These are phyloP conservation scores for Conistra vaccinii DNA, from an alignment of 2,888 invertebrate genomes.

Conservation along the genomic window DNA sequence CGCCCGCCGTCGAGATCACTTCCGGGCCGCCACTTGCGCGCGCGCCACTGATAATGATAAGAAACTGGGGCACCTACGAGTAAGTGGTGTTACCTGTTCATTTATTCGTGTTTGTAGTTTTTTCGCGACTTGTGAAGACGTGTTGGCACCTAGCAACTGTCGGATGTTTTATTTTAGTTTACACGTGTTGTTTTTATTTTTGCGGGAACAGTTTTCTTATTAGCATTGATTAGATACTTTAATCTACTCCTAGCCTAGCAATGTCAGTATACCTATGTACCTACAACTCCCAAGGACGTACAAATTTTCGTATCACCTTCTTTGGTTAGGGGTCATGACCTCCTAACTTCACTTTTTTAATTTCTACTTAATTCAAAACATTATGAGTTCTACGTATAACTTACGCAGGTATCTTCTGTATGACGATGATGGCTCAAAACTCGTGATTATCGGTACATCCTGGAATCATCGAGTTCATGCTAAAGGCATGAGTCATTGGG, in stretches of 20 bases:
- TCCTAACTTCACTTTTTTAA: background rate
- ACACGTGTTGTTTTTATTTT: conserved; percentile 13
- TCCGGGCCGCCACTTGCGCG: conserved; percentile 75
- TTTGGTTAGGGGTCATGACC: conserved; percentile 12
- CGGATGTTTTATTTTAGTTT: conserved; percentile 24
- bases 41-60: conserved; percentile 76
- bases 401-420: conserved; percentile 32
- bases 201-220: background rate
- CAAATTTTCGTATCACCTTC: conserved; percentile 1
- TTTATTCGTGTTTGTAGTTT: conserved; percentile 49
- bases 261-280: background rate
- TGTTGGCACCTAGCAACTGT: conserved; percentile 18
- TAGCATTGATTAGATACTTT: conserved; percentile 2
- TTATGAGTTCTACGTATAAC: conserved; percentile 33
- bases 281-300: background rate
- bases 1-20: conserved; percentile 79
- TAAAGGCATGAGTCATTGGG: conserved; percentile 72
- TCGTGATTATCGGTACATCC: conserved; percentile 67
- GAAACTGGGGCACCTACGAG: conserved; percentile 71
- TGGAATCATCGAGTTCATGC: conserved; percentile 68
- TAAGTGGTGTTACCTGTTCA: conserved; percentile 54
- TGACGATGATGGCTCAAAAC: conserved; percentile 51
- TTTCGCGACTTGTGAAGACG: conserved; percentile 40
- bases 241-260: background rate
- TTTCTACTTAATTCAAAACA: conserved; percentile 6